phyloP scores from a whole-genome alignment of 2,113 vertebrate species.

The Gadus chalcogrammus region DNA sequence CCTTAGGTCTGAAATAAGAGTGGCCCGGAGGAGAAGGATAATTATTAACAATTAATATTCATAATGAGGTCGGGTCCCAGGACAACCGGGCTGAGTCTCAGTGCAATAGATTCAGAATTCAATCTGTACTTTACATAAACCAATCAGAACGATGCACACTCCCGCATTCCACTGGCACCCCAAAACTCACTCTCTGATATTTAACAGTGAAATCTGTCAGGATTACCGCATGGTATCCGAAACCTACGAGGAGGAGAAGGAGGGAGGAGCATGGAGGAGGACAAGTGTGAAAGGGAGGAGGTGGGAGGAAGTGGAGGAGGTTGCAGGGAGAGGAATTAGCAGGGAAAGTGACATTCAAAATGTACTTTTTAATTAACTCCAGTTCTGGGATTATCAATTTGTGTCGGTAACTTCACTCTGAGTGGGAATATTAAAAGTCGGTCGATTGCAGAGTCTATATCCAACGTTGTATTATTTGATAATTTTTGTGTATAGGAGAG shows the following conservation, averaged over 20 bases:
- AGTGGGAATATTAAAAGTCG: too few species aligned
- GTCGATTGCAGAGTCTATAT: too few species aligned
- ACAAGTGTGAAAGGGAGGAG: too few species aligned
- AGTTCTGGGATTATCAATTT: too few species aligned
- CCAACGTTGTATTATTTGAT: too few species aligned
- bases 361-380: too few species aligned
- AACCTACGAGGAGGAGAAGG: too few species aligned
- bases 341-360: too few species aligned
- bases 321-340: not conserved
- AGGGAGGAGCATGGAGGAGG: too few species aligned
- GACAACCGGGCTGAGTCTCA: constrained; percentile 59
- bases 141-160: constrained; percentile 62
- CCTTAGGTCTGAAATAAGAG: constrained; percentile 44
- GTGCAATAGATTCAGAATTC: constrained; percentile 73
- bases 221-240: too few species aligned
- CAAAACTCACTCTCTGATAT: constrained; percentile 35
- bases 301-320: not conserved
- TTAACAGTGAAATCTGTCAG: constrained; percentile 1
- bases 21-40: constrained; percentile 69
- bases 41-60: constrained; percentile 78
- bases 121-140: constrained; percentile 73
- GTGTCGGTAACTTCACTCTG: too few species aligned
- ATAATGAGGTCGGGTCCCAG: constrained; percentile 71
- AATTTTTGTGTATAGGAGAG: too few species aligned
- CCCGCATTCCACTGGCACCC: constrained; percentile 40